Evolutionary conservation across 2,797 vertebrate species (phyloP), one percentile per base, ranked within the genome.

Genomic region (Myotis pilosus): DNA sequence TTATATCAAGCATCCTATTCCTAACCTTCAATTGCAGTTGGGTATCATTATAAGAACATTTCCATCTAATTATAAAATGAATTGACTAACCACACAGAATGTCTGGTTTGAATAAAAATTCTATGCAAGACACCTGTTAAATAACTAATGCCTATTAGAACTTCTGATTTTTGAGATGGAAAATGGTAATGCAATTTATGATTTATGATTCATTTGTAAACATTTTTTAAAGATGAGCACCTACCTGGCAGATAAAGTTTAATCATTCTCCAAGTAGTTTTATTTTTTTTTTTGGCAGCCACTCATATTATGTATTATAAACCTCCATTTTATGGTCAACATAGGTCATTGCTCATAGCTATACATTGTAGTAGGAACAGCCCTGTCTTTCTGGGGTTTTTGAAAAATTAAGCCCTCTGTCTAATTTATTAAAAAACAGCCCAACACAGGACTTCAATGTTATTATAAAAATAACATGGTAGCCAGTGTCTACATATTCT

Each of bases 101-200:
- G 6, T 78, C 74, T 75, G 13, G 12, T 53, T 69, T 89, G 57
- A 87, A 93, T 81, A 81, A 89, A 80, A 80, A 80, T 87, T 74
- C 47, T 30, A 38, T 30, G 1, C 55, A 69, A 78, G 15, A 22
- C 28, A 82, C 71, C 87, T 91, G 53, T 68, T 92, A 75, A 94
- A 84, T 62, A 87, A 62, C 41, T 38, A 44, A 25, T 71, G 51
- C 25, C 74, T 89, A 33, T 62, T n/a, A n/a, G 53, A 87, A 94
- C 60, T 86, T 86, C 64, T 75, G n/a, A 74, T 92, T 96, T 96
- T 95, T 30, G 38, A 88, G 62, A 33, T 30, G 16, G 85, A 33
- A 94, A 94, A 88, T 86, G 28, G 33, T 28, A 96, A 69, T 41
- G 11, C 53, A 53, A 82, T 68, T 84, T 84, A 85, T 68, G 15